A percentile compares a stretch with the other conserved stretches of the same genome.
These are phyloP conservation scores for Dastarcus helophoroides DNA, from an alignment of 2,888 invertebrate species.

Conservation along the genomic window DNA sequence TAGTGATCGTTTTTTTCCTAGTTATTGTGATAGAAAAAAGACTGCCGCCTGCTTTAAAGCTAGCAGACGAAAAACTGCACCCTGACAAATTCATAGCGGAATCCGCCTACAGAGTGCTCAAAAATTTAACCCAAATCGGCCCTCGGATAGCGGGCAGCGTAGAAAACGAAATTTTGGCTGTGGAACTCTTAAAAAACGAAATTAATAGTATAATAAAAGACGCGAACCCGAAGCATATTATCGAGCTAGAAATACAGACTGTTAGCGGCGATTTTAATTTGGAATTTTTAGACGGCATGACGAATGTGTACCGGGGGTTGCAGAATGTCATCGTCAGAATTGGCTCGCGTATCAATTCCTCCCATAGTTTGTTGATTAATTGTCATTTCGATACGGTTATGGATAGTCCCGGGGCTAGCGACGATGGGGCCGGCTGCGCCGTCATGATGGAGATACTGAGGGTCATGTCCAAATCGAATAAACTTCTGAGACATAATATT, in stretches of 20 bases:
- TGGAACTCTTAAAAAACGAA: conserved; percentile 38
- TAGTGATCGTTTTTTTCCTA: conserved; percentile 41
- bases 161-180: conserved; percentile 51
- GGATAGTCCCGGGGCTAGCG: conserved; percentile 74
- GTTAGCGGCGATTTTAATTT: conserved; percentile 58
- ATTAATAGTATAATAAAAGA: conserved; percentile 37
- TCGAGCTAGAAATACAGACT: conserved; percentile 47
- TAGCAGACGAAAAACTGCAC: conserved; percentile 32
- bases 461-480: conserved; percentile 49
- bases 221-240: conserved; percentile 39
- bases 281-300: conserved; percentile 58
- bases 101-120: conserved; percentile 52
- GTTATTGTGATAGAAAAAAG: conserved; percentile 47
- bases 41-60: conserved; percentile 45
- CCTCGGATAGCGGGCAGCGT: conserved; percentile 55
- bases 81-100: conserved; percentile 48
- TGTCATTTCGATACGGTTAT: conserved; percentile 68
- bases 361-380: conserved; percentile 55
- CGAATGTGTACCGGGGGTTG: conserved; percentile 56
- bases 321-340: conserved; percentile 58
- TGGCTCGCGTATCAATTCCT: conserved; percentile 42
- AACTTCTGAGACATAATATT: conserved; percentile 58
- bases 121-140: conserved; percentile 49
- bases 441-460: conserved; percentile 74
- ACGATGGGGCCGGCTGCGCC: conserved; percentile 81